Evolutionary conservation across 1,140 invertebrate species (phyloP), one percentile per base, ranked within the genome.

Genomic region (Babylonia areolata): DNA sequence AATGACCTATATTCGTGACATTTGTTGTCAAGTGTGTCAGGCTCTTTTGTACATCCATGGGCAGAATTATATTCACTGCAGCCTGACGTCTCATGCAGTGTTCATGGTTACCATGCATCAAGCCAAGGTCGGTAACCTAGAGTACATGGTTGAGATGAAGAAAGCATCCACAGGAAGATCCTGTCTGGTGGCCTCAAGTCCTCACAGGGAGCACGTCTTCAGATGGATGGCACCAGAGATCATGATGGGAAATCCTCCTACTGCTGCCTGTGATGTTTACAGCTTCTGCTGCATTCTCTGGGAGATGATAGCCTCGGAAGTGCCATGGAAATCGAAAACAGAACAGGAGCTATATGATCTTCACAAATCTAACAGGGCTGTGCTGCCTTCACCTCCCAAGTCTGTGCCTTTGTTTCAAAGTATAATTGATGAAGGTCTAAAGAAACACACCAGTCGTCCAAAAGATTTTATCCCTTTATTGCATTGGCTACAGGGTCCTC

Each of bases 201-300:
- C 80, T 28, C 89, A 91, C 84, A 85, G 85, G 15, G 89, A 92
- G 89, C 89, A 89, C 81, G 88, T 91, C 5, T 93, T 92, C 86
- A 93, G 93, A 83, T 95, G 95, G 95, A 91, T 95, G 87, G 92
- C 95, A 2, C 95, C 95, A 17, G 95, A 95, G 88, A 88, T 95
- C 12, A 90, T 95, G 69, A 88, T 88, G 42, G 92, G 92, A 15
- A 82, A 90, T 54, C 88, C 90, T 84, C 91, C 94, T 11, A 91
- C 91, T 9, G 86, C 88, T 33, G 84, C 87, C 31, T 93, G 93
- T 35, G 95, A 95, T 86, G 89, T 95, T 40, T 95, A 95, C 90
- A 93, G 94, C 84, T 91, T 94, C 84, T 93, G 93, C 85, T 92
- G 90, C 83, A 90, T 95, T 58, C 91, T 95, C 31, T 95, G 94